These are phyloP conservation scores for Anthophora plumipes DNA, from an alignment of 2,888 invertebrate species.

Conservation along the genomic window DNA sequence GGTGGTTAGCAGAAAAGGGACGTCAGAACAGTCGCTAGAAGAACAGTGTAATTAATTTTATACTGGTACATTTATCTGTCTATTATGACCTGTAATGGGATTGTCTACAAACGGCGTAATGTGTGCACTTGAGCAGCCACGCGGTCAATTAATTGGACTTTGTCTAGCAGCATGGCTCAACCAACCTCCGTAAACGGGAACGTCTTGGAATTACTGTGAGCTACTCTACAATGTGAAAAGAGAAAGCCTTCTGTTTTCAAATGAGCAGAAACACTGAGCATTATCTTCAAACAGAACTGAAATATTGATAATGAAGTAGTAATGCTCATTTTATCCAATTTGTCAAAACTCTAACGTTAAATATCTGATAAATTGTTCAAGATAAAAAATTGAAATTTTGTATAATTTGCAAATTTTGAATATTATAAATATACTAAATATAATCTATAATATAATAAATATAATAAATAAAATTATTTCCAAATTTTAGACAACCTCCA, in stretches of 20 bases:
- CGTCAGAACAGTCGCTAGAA: conserved; percentile 1
- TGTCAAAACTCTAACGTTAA: no score
- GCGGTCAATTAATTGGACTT: conserved; percentile 26
- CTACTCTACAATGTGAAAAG: neutral
- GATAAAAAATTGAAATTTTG: no score
- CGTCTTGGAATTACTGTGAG: neutral
- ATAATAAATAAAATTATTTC: no score
- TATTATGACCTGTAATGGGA: conserved; percentile 22
- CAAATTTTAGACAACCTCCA: no score
- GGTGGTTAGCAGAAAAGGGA: conserved; percentile 46
- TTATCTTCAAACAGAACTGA: no score
- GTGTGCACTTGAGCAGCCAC: conserved; percentile 9
- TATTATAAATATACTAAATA: no score
- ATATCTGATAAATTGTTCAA: no score
- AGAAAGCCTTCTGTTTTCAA: neutral
- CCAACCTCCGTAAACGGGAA: neutral
- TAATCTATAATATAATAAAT: no score
- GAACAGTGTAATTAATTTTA: conserved; percentile 51
- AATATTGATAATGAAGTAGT: no score
- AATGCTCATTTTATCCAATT: no score
- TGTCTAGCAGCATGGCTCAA: neutral
- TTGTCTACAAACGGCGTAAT: conserved; percentile 27
- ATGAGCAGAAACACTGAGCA: neutral
- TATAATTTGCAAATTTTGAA: no score
- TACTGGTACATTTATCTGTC: conserved; percentile 39